These are phyloP conservation scores for Chironomus tepperi DNA, from an alignment of 1,140 invertebrate species.

Conservation along the genomic window DNA sequence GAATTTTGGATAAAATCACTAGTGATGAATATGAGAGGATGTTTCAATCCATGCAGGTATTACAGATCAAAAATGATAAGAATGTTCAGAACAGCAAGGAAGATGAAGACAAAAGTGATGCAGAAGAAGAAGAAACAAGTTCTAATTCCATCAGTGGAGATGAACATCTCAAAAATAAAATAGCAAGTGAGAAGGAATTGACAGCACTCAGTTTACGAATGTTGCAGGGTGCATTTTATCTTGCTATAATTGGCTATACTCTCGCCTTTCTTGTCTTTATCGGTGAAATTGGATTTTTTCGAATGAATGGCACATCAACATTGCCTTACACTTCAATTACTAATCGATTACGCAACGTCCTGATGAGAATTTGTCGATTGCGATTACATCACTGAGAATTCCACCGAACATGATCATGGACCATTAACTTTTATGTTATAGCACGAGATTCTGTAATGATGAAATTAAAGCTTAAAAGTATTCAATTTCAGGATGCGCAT, in stretches of 20 bases:
- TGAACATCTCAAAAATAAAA: conserved; percentile 22
- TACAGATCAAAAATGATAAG: conserved; percentile 26
- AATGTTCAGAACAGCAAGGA: conserved; percentile 25
- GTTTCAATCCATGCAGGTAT: conserved; percentile 40
- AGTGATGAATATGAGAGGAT: conserved; percentile 57
- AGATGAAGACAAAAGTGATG: conserved; percentile 33
- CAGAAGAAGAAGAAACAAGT: conserved; percentile 31
- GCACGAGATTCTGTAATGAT: no score
- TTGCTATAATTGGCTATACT: conserved; percentile 47
- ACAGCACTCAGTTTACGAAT: conserved; percentile 54
- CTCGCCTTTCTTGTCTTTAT: conserved; percentile 26
- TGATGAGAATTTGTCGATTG: no score
- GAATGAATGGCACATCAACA: neutral
- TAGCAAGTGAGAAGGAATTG: conserved; percentile 36
- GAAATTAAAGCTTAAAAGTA: no score
- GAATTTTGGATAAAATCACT: conserved; percentile 60
- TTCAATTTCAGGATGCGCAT: no score
- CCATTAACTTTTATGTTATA: no score
- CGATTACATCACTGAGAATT: no score
- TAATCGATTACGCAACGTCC: no score
- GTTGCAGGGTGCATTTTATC: conserved; percentile 56
- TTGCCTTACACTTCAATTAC: no score
- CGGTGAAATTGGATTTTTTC: neutral
- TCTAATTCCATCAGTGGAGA: conserved; percentile 28
- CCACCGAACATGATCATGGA: no score